Evolutionary conservation across 2,888 invertebrate genomes (phyloP).

Genomic region (Eulithis testata): DNA sequence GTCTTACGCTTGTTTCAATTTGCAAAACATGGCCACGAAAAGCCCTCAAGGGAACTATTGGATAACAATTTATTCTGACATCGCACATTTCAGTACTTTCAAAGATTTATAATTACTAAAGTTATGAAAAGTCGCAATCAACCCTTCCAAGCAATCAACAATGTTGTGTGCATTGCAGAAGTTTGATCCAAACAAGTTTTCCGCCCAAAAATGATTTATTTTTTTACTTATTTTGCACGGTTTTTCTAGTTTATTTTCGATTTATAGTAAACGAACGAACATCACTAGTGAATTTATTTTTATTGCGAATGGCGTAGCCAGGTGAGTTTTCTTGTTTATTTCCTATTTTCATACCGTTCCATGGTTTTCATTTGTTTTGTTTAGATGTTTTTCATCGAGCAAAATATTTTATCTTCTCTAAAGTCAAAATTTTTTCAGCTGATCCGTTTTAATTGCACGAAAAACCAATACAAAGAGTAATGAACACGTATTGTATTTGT

Average conservation of each 20-base stretch:
- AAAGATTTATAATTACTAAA: no score
- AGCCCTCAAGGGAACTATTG: no score
- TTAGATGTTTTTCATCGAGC: slow-evolving; percentile 79
- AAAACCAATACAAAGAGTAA: slow-evolving; percentile 79
- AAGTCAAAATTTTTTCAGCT: slow-evolving; percentile 81
- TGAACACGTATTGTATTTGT: slow-evolving; percentile 84
- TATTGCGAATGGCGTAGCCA: slow-evolving; percentile 85
- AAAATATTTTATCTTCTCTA: slow-evolving; percentile 75
- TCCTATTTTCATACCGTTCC: slow-evolving; percentile 79
- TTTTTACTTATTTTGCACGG: no score
- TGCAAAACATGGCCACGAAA: no score
- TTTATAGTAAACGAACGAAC: slow-evolving; percentile 11
- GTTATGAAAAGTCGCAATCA: no score
- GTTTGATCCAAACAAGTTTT: no score
- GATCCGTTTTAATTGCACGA: slow-evolving; percentile 74
- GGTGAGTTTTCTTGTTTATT: slow-evolving; percentile 84
- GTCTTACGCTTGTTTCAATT: no score
- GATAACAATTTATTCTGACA: no score
- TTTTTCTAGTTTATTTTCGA: slow-evolving; percentile 6
- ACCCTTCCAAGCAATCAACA: no score
- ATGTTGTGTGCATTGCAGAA: no score
- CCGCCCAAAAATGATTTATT: no score
- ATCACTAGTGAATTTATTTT: slow-evolving; percentile 69
- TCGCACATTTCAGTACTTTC: no score
- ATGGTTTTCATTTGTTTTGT: slow-evolving; percentile 82